phyloP scores from a whole-genome alignment of 2,797 vertebrate genomes.

The Mus minutoides region DNA sequence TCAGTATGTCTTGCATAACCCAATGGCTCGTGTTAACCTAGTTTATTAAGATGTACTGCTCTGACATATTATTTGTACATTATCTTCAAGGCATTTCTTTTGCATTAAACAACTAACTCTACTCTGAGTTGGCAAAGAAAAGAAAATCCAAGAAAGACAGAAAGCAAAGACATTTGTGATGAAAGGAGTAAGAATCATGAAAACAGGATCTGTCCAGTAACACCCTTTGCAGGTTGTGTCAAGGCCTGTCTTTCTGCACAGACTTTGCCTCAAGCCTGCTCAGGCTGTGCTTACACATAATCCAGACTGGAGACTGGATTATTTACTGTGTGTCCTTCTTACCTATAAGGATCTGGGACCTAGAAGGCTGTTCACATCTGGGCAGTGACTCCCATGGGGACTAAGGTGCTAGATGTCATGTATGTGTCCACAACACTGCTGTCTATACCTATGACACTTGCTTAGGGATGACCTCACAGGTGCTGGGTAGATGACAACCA shows the following conservation, averaged over 20 bases:
- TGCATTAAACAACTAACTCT: background rate
- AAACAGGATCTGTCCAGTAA: background rate
- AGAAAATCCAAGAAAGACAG: background rate
- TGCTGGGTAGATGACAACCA: conserved; percentile 93
- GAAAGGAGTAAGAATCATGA: background rate
- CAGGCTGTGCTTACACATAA: background rate
- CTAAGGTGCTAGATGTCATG: conserved; percentile 94
- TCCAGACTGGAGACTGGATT: conserved; percentile 89
- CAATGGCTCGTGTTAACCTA: background rate
- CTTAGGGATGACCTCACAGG: conserved; percentile 94
- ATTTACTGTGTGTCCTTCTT: conserved; percentile 94
- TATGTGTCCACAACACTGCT: conserved; percentile 94
- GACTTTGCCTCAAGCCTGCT: background rate
- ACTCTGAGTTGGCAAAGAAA: background rate
- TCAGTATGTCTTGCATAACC: background rate
- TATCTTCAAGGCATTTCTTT: background rate
- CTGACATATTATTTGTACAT: too few relatives aligned
- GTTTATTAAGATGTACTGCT: background rate
- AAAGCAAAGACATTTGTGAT: background rate
- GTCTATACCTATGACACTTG: conserved; percentile 93
- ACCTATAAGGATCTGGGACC: conserved; percentile 96
- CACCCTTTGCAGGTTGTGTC: background rate
- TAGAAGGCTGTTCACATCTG: conserved; percentile 92
- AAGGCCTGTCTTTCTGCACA: background rate
- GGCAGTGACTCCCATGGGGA: conserved; percentile 93